A percentile compares a stretch with the other conserved stretches of the same genome.
Conservation (phyloP, 2,113 vertebrate species). For the Pongo pygmaeus region DNA sequence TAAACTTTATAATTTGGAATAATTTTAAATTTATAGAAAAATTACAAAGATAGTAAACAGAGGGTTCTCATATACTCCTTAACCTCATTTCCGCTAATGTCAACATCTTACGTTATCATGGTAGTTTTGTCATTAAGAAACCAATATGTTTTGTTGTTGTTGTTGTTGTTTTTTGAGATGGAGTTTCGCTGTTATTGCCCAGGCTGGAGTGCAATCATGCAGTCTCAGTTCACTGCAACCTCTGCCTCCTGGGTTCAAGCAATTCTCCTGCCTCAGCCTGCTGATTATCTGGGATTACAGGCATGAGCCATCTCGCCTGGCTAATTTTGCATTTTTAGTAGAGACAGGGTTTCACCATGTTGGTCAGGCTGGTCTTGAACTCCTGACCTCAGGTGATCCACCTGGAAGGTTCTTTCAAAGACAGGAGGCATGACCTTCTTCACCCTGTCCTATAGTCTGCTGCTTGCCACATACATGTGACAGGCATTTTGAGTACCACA, state of each 20-base stretch:
- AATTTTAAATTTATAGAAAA: slow-evolving; percentile 37
- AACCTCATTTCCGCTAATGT: neutral
- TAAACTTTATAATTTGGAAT: slow-evolving; percentile 32
- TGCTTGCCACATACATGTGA: neutral
- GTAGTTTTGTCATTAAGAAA: slow-evolving; percentile 22
- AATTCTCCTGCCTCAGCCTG: too few species aligned
- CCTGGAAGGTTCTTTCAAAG: neutral
- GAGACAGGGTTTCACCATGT: too few species aligned
- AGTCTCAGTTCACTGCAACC: too few species aligned
- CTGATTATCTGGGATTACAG: too few species aligned
- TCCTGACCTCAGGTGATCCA: too few species aligned
- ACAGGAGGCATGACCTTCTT: neutral
- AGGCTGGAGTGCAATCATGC: too few species aligned
- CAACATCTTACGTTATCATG: neutral
- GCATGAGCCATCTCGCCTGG: too few species aligned
- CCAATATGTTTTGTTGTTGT: neutral
- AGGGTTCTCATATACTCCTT: neutral
- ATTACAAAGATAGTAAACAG: neutral
- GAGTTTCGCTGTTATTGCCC: too few species aligned
- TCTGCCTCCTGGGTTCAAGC: too few species aligned
- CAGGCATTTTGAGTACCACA: neutral
- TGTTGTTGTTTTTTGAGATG: too few species aligned
- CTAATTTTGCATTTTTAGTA: too few species aligned
- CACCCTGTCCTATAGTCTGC: neutral
- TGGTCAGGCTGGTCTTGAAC: too few species aligned